Percentiles rank a stretch among this genome's conserved stretches.
phyloP scores from a whole-genome alignment of 1,140 invertebrate genomes.

The Brachionus rubens region DNA sequence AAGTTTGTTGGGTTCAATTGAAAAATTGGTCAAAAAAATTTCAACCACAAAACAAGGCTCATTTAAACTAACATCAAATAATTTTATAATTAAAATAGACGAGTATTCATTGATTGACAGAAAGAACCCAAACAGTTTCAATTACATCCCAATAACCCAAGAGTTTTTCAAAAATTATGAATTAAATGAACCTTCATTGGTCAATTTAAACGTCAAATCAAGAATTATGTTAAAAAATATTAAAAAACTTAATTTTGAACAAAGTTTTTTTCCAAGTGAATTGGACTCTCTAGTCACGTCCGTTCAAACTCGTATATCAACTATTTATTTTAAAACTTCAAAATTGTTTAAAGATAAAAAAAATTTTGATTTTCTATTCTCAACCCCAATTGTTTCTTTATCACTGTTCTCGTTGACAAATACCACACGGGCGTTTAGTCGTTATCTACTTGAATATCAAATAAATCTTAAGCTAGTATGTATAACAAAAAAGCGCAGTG shows the following conservation, averaged over 20 bases:
- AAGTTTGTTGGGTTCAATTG: neutral
- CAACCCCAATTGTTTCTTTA: neutral
- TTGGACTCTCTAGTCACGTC: neutral
- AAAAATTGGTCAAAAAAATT: constrained; percentile 5
- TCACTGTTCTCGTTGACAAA: neutral
- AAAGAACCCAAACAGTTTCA: neutral
- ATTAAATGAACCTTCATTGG: neutral
- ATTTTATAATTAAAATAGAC: neutral
- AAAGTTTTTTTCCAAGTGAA: constrained; percentile 5
- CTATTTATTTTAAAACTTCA: constrained; percentile 19
- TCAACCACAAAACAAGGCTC: neutral
- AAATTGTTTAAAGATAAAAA: constrained; percentile 13
- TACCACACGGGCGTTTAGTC: neutral
- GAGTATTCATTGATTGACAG: neutral
- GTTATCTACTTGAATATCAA: constrained; percentile 9
- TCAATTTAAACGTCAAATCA: neutral
- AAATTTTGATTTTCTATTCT: neutral
- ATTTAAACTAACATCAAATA: neutral
- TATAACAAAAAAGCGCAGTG: too few relatives aligned
- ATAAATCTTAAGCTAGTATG: neutral
- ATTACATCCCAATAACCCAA: constrained; percentile 26
- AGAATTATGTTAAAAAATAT: neutral
- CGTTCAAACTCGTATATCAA: neutral
- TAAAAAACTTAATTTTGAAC: neutral
- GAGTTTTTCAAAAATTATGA: constrained; percentile 31